These are phyloP conservation scores for Tachina fera DNA, from an alignment of 2,888 invertebrate species.

Conservation along the genomic window DNA sequence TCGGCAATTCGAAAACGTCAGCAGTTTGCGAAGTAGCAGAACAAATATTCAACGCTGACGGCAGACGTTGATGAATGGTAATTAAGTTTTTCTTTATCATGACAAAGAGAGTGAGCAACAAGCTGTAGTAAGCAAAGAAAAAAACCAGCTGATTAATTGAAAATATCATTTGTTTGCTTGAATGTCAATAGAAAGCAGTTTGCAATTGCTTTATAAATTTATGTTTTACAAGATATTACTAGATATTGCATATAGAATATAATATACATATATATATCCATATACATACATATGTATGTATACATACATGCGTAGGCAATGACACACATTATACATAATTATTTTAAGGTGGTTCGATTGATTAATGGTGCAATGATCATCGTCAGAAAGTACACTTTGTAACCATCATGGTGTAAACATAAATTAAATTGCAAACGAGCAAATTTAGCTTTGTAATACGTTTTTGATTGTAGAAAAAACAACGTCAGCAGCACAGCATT, in stretches of 20 bases:
- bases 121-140: conserved; percentile 40
- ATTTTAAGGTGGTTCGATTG: background rate
- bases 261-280: background rate
- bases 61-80: conserved; percentile 52
- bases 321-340: background rate
- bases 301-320: too few relatives aligned
- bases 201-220: background rate
- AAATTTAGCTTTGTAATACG: conserved; percentile 13
- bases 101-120: conserved; percentile 62
- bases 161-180: conserved; percentile 21
- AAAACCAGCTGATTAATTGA: conserved; percentile 63
- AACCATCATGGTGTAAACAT: conserved; percentile 51
- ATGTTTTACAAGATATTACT: too few relatives aligned
- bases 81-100: conserved; percentile 34
- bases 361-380: background rate
- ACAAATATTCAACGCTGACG: conserved; percentile 24
- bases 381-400: background rate
- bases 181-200: conserved; percentile 33
- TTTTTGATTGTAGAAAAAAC: conserved; percentile 39
- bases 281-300: background rate
- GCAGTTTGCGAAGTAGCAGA: conserved; percentile 55
- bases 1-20: conserved; percentile 57
- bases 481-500: conserved; percentile 69
- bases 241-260: background rate
- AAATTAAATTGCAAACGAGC: conserved; percentile 52